A percentile compares a stretch with the other conserved stretches of the same genome.
These are phyloP conservation scores for Papilio polytes DNA, from an alignment of 1,140 invertebrate genomes.

Conservation along the genomic window DNA sequence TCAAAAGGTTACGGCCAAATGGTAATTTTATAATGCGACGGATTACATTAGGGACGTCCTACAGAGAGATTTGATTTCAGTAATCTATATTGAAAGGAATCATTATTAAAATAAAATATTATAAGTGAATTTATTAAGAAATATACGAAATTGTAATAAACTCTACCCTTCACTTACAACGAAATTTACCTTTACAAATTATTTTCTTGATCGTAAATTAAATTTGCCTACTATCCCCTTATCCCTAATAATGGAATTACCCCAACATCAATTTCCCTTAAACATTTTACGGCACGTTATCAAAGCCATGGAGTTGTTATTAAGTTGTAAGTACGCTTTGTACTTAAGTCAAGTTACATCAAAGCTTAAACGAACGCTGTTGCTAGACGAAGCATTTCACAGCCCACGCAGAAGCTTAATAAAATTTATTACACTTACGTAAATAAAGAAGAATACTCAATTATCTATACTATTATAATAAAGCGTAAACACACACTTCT, in stretches of 20 bases:
- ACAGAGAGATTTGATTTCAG: too few species aligned
- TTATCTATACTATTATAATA: too few species aligned
- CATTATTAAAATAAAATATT: too few species aligned
- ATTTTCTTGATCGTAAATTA: background rate
- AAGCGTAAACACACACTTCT: too few species aligned
- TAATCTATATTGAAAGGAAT: too few species aligned
- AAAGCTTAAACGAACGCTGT: background rate
- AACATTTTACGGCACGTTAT: background rate
- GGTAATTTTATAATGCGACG: too few species aligned
- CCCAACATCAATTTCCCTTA: background rate
- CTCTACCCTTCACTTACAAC: too few species aligned
- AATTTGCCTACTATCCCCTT: background rate
- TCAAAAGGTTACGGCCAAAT: too few species aligned
- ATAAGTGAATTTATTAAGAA: too few species aligned
- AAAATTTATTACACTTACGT: background rate
- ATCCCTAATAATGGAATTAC: background rate
- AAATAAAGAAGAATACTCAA: too few species aligned
- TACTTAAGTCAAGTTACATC: background rate
- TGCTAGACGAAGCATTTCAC: background rate
- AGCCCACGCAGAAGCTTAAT: background rate
- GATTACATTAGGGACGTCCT: too few species aligned
- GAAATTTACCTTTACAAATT: background rate
- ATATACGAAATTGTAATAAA: too few species aligned
- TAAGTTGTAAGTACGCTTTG: constrained; percentile 21
- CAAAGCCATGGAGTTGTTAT: constrained; percentile 1